A percentile compares a stretch with the other conserved stretches of the same genome.
phyloP scores from a whole-genome alignment of 2,113 vertebrate genomes.

The Strix uralensis region DNA sequence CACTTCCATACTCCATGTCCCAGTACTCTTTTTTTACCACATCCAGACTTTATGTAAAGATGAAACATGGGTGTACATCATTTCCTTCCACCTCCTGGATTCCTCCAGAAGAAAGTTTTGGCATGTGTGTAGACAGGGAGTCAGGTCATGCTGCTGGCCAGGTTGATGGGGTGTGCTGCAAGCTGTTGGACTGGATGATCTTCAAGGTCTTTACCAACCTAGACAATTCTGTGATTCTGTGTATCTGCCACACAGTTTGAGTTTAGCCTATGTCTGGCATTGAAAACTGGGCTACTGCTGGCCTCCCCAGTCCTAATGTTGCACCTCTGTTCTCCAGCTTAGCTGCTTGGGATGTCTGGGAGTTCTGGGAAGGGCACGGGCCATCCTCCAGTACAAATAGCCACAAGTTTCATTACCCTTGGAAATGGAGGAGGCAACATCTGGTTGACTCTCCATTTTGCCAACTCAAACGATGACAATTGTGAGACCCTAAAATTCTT shows the following conservation, averaged over 20 bases:
- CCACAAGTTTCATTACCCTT: neutral
- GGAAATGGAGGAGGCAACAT: neutral
- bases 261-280: neutral
- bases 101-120: neutral
- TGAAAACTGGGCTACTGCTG: neutral
- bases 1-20: neutral
- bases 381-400: fast-evolving
- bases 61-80: neutral
- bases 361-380: neutral
- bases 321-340: neutral
- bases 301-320: neutral
- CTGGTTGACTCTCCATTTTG: neutral
- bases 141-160: too few species aligned
- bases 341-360: fast-evolving
- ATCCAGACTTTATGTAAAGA: neutral
- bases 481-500: neutral
- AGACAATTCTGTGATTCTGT: too few species aligned
- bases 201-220: too few species aligned
- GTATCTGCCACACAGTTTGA: neutral
- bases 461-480: neutral
- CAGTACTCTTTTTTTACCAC: neutral
- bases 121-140: neutral
- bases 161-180: neutral
- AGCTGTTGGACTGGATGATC: too few species aligned
- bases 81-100: neutral